Conservation (phyloP, 2,113 vertebrate genomes). For the Haemorhous mexicanus region DNA sequence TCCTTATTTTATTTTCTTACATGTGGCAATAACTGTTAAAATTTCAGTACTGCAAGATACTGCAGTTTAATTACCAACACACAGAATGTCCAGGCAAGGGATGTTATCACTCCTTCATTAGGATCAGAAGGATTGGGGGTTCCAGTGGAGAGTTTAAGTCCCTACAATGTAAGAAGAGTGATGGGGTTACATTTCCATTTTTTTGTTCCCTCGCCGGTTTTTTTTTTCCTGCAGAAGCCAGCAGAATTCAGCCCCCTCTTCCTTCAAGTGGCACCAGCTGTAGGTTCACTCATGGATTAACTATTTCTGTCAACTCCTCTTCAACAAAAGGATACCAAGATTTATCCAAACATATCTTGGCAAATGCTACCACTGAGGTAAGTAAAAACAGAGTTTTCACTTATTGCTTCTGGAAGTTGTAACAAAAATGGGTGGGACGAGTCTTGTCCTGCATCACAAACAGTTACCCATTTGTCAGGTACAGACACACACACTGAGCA, state of each 20-base stretch:
- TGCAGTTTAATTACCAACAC: neutral
- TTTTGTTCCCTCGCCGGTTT: neutral
- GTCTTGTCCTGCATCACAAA: neutral
- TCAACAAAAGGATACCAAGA: conserved; percentile 81
- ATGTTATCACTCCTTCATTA: neutral
- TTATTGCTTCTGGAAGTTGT: neutral
- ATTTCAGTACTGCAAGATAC: neutral
- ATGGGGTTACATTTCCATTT: neutral
- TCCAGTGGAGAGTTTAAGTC: neutral
- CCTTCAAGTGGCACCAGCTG: conserved; percentile 33
- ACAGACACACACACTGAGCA: neutral
- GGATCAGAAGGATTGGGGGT: neutral
- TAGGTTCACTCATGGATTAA: conserved; percentile 56
- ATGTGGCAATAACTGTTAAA: neutral
- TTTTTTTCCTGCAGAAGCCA: conserved; percentile 1
- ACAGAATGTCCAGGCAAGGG: neutral
- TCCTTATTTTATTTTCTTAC: neutral
- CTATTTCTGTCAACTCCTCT: conserved; percentile 65
- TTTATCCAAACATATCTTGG: conserved; percentile 80
- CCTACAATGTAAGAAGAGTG: neutral
- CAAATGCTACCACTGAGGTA: conserved; percentile 84
- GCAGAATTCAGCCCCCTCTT: conserved; percentile 4
- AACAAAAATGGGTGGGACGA: neutral
- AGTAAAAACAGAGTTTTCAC: neutral
- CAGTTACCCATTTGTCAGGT: neutral